Conservation (phyloP, 2,113 vertebrate species). For the Neopipo cinnamomea region DNA sequence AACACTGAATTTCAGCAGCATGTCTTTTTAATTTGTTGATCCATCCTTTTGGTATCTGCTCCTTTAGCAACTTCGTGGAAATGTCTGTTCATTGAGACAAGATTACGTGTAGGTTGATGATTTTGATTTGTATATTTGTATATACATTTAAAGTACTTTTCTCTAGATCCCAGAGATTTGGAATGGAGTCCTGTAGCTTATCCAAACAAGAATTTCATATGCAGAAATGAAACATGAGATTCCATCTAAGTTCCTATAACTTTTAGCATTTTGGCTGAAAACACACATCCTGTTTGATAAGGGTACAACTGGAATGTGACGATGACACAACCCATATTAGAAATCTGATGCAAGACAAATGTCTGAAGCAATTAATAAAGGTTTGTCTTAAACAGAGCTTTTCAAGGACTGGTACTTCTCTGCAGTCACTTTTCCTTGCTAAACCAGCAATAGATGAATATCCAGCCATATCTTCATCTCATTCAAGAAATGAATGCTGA, state of each 20-base stretch:
- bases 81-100: background rate
- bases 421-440: background rate
- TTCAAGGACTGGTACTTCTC: background rate
- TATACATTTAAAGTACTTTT: constrained; percentile 4
- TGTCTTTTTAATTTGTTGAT: background rate
- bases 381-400: background rate
- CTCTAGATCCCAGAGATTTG: background rate
- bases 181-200: background rate
- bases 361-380: background rate
- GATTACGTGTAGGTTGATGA: background rate
- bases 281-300: constrained; percentile 1
- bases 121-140: constrained; percentile 33
- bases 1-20: background rate
- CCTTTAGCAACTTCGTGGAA: background rate
- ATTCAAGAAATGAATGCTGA: constrained; percentile 2
- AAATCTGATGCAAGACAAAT: constrained; percentile 11
- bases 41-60: background rate
- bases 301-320: background rate
- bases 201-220: constrained; percentile 17
- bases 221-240: constrained; percentile 6
- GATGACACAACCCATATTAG: background rate
- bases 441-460: background rate
- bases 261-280: constrained; percentile 19
- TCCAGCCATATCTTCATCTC: constrained; percentile 25
- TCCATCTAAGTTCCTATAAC: background rate